Base-by-base conservation (phyloP, 2,113 vertebrate genomes). In the Centropus unirufus region DNA sequence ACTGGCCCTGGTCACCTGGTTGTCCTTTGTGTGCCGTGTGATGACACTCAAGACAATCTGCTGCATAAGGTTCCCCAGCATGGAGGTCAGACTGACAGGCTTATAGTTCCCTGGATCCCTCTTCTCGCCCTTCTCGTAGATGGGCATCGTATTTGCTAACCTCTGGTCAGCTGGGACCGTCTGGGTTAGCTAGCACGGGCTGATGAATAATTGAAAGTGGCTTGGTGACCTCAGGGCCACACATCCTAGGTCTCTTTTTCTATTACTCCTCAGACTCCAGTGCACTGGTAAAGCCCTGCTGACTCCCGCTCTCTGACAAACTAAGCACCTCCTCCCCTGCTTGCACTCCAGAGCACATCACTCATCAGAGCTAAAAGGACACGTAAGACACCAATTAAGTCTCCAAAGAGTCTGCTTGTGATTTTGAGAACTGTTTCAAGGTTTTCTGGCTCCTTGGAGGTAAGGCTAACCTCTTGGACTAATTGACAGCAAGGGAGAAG, bases 381-480 rank as follows among this genome's bases (percentile, higher is more conserved):
- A 83, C 94, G 79, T 90, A 83, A 90, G 72, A 90, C 75, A 72
- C 79, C 92, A 94, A 51, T 93, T 95, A 95, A 95, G 47, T 91
- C 72, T 95, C 90, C 75, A 83, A 77, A 95, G 90, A 83, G n/a
- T 36, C 61, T 36, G 30, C 76, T 42, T 78, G 57, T 0, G 1
- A 34, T 81, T 96, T 88, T 80, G 57, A 88, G 88, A 88, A 44
- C 68, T 80, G 66, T 66, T 78, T 47, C 2, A 14, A 77, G 69
- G 64, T 89, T 81, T 61, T 36, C 59, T 32, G 62, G 49, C 27
- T 95, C 47, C 88, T 70, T 44, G 26, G 75, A 91, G 76, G 42
- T 74, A 67, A 74, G 23, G 68, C 52, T 77, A 85, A 52, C 52
- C 57, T 70, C 55, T 93, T 74, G 55, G 75, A 79, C 72, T 97